Evolutionary conservation across 2,797 vertebrate species (phyloP).

Genomic region (Yasuhikotakia modesta): DNA sequence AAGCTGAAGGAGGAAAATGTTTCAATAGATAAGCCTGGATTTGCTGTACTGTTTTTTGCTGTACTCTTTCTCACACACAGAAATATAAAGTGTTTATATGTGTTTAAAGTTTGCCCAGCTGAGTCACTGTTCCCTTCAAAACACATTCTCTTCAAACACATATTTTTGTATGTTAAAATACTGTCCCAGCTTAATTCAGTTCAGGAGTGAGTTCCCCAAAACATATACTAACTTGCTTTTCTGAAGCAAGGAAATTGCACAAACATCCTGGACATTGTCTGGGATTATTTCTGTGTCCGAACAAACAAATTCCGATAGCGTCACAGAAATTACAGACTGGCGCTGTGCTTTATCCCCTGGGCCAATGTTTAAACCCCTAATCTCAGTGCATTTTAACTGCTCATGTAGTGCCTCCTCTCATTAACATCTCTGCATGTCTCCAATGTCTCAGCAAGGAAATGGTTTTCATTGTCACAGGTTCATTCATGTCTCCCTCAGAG

Average conservation of each 20-base stretch:
- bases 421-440: background rate
- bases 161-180: background rate
- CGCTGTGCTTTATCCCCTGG: background rate
- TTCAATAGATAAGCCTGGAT: conserved; percentile 28
- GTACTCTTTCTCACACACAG: background rate
- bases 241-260: no score
- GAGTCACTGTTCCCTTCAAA: no score
- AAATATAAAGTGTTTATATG: no score
- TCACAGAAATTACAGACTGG: background rate
- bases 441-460: background rate
- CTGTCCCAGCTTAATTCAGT: no score
- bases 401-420: background rate
- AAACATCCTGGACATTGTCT: no score
- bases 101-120: no score
- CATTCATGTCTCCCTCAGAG: background rate
- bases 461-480: background rate
- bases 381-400: background rate
- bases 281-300: no score
- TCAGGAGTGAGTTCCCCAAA: no score
- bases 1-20: conserved; percentile 12
- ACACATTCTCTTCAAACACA: background rate
- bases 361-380: background rate
- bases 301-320: background rate
- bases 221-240: no score
- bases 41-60: conserved; percentile 32